Evolutionary conservation across 2,888 invertebrate genomes (phyloP), one percentile per base, ranked within the genome.

Genomic region (Microdon myrmicae): DNA sequence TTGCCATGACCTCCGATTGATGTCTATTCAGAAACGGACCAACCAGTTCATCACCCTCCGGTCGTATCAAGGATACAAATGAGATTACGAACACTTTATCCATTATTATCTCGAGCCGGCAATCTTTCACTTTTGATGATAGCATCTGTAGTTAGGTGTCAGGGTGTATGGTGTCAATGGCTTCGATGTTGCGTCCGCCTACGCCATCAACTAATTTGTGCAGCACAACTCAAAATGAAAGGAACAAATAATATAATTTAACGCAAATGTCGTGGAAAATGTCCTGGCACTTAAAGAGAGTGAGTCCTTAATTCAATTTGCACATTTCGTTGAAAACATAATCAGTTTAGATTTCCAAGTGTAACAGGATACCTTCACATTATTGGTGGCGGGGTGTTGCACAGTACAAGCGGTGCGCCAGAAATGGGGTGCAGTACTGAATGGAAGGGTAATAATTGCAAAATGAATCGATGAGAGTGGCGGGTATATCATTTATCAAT

Each of bases 321-420:
- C 28, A 41, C 49, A 44, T 58, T 58, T 38, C 58, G 49, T 37
- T 58, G 31, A 26, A 44, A 44, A 26, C 49, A 38, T 58, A 58
- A 58, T 58, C 49, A 58, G 39, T 49, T 58, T 58, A 58, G 58
- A 32, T 49, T 44, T 20, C 16, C n/a, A 48, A 38, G 22, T 58
- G 58, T 49, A 58, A 58, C 44, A 38, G 25, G 58, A 58, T 58
- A 58, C 49, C 49, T 58, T 38, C 22, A 26, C 22, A 58, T 58
- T 58, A 58, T 32, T 58, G 56, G 20, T 31, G 29, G 41, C 35
- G 19, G 14, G 17, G 16, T 9, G 28, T 9, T 4, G 9, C 8
- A 3, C 4, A n/a, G 16, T 4, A 19, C 9, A 6, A 37, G 37
- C 5, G 8, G 7, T 14, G 5, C n/a, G 16, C 6, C 12, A 26